Base-by-base conservation (phyloP, 2,113 vertebrate genomes). In the Porphyrio hochstetteri region DNA sequence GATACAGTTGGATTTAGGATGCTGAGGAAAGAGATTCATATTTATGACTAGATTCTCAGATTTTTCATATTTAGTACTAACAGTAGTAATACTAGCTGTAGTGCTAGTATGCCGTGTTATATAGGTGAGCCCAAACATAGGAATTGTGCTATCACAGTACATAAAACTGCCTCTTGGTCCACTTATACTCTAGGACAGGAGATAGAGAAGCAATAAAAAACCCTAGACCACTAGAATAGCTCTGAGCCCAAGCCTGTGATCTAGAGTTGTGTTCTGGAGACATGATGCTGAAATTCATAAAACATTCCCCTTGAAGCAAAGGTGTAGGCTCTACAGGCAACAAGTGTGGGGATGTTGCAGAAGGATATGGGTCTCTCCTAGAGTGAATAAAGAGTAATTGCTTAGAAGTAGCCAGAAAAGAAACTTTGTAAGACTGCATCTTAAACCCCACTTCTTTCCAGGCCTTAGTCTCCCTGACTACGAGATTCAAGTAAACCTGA, bases 341-440 rank as follows among this genome's bases (percentile, higher is more conserved):
- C 1, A 40, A 2, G 9, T 63, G 21, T 14, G 23, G 35, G 53
- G 16, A 56, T 0, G 0, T 18, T 82, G 36, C 48, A 63, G 44
- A 29, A 5, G 11, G 4, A 44, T 53, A 36, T 3, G 0, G 0
- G 8, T 24, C 15, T 53, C 8, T 69, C 28, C 40, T 60, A 31
- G 29, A 79, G 7, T 28, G 13, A 86, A 50, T 33, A 63, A 63
- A 53, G 5, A 82, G 3, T 14, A 68, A 10, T 40, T 63, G 16
- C 13, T 70, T 67, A 50, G 16, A 78, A 36, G 5, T 15, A 75
- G n/a, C 9, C 8, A 35, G 29, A 52, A 80, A 67, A 75, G 4
- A 82, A 64, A 29, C 5, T 36, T 19, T 53, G 5, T 57, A 4
- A 44, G 16, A 50, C 7, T 53, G 21, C 15, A 63, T 44, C 15